A percentile compares a stretch with the other conserved stretches of the same genome.
Conservation (phyloP, 2,113 vertebrate species). For the Promerops cafer region DNA sequence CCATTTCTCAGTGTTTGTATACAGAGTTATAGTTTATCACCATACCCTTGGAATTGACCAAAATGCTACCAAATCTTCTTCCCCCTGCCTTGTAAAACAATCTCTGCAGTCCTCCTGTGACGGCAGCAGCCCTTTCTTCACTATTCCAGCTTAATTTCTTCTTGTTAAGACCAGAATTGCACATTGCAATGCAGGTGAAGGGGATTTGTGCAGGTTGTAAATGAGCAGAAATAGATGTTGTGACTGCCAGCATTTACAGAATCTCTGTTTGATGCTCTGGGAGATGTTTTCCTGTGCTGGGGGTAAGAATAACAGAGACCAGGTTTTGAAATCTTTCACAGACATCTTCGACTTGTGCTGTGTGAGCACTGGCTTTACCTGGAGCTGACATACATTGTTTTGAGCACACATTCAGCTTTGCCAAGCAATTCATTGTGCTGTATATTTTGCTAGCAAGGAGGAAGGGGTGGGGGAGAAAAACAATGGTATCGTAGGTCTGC, state of each 20-base stretch:
- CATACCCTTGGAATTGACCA: not conserved
- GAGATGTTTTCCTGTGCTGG: not conserved
- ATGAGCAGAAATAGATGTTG: not conserved
- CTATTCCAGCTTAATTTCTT: not conserved
- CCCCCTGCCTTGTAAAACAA: fast-evolving
- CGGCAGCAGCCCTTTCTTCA: not conserved
- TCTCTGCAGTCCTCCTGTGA: not conserved
- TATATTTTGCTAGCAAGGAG: not conserved
- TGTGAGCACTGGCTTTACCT: not conserved
- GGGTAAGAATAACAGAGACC: not conserved
- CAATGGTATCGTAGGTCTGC: not conserved
- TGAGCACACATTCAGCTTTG: not conserved
- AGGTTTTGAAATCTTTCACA: not conserved
- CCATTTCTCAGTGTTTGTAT: not conserved
- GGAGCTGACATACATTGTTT: not conserved
- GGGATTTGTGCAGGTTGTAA: not conserved
- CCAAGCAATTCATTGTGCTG: not conserved
- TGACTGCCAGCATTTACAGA: fast-evolving
- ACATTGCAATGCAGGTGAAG: not conserved
- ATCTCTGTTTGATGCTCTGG: not conserved
- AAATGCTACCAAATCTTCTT: not conserved
- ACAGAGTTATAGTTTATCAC: not conserved
- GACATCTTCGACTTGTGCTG: not conserved
- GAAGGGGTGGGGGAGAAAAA: not conserved
- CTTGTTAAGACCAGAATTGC: not conserved